These are phyloP conservation scores for Pseudanteris insignis DNA, from an alignment of 2,888 invertebrate species.

Conservation along the genomic window DNA sequence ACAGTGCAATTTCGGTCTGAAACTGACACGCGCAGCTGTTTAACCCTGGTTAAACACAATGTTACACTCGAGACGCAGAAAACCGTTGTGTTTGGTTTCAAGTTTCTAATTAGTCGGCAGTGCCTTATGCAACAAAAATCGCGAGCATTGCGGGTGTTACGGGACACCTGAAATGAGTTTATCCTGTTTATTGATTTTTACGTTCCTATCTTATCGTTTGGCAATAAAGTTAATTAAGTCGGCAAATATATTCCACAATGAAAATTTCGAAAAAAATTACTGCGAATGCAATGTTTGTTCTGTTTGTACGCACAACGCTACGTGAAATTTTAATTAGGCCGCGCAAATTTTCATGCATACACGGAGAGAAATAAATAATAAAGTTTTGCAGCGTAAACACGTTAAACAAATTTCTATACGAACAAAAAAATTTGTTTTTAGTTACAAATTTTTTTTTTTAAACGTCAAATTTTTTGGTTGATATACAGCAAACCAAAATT, in stretches of 20 bases:
- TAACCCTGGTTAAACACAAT: slow-evolving; percentile 6
- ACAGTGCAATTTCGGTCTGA: neutral
- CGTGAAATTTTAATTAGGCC: too few relatives aligned
- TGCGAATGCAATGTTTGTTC: too few relatives aligned
- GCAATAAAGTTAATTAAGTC: slow-evolving; percentile 7
- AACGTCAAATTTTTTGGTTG: too few relatives aligned
- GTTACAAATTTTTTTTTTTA: too few relatives aligned
- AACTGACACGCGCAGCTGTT: neutral
- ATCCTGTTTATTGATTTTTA: slow-evolving; percentile 19
- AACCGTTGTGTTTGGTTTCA: slow-evolving; percentile 10
- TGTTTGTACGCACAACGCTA: too few relatives aligned
- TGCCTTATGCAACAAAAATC: neutral
- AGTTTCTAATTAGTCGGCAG: slow-evolving; percentile 8
- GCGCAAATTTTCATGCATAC: too few relatives aligned
- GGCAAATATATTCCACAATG: slow-evolving; percentile 5
- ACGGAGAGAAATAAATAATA: too few relatives aligned
- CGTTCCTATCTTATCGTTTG: slow-evolving; percentile 7
- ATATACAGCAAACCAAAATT: too few relatives aligned
- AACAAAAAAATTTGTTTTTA: too few relatives aligned
- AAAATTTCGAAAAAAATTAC: too few relatives aligned
- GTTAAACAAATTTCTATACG: too few relatives aligned
- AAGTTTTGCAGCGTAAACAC: too few relatives aligned
- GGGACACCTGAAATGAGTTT: slow-evolving; percentile 11
- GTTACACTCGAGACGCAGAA: neutral
- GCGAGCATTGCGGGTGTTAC: neutral